Evolutionary conservation across 2,888 invertebrate genomes (phyloP).

Genomic region (Gonocerus acuteangulatus): DNA sequence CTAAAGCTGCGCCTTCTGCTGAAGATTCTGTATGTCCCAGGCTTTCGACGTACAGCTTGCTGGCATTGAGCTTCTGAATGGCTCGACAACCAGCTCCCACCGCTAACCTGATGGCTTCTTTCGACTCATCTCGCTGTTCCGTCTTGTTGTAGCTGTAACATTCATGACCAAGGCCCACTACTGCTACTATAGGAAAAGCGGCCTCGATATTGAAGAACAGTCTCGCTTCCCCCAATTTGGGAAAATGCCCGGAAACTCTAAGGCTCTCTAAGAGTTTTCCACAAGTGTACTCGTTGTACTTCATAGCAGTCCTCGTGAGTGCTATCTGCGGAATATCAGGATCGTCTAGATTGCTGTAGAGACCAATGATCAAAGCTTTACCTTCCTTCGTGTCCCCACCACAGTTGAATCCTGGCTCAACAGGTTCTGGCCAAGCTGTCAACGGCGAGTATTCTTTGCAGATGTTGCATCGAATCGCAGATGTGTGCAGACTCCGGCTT

Average conservation of each 20-base stretch:
- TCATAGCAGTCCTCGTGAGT: constrained; percentile 31
- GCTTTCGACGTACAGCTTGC: constrained; percentile 61
- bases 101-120: constrained; percentile 66
- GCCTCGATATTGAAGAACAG: constrained; percentile 58
- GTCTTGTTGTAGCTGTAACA: constrained; percentile 57
- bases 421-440: constrained; percentile 1
- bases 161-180: constrained; percentile 64
- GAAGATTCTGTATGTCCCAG: constrained; percentile 71
- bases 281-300: constrained; percentile 29
- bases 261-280: constrained; percentile 32
- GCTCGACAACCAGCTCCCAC: constrained; percentile 55
- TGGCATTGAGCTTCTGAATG: constrained; percentile 49
- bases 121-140: constrained; percentile 65
- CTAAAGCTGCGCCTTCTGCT: constrained; percentile 67
- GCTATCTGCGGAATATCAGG: constrained; percentile 16
- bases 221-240: constrained; percentile 51
- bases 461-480: background rate
- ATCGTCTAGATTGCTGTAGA: constrained; percentile 16
- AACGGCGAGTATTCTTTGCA: background rate
- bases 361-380: constrained; percentile 30
- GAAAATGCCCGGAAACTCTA: constrained; percentile 45
- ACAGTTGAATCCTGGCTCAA: constrained; percentile 3
- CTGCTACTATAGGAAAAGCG: constrained; percentile 57
- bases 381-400: background rate
- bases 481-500: background rate